Base-by-base conservation (phyloP, 2,113 vertebrate species). In the Hiodon tergisus region DNA sequence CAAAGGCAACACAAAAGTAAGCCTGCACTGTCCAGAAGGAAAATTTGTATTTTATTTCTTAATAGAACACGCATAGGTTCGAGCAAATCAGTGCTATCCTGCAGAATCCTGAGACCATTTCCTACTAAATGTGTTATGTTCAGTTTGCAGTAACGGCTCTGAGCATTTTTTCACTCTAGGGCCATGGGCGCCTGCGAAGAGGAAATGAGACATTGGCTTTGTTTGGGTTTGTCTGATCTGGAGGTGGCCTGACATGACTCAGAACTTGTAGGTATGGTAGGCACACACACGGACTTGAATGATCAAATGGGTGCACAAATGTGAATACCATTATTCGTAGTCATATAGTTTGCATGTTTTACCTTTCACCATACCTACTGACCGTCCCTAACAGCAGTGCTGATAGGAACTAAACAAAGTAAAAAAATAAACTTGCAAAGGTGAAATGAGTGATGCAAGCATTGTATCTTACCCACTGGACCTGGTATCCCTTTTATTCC, bases 401-500 rank as follows among this genome's bases (percentile, higher is more conserved):
- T 63, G 61, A 31, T n/a, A 63, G 16, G 11, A 63, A 2, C 11
- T 52, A 10, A 16, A 11, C 4, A 16, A 31, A 54, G 57, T 31
- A 71, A 8, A 53, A 57, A 17, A 63, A 67, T n/a, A 10, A 48
- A 14, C 62, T n/a, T 11, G 0, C 3, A 57, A 6, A 57, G 8
- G 14, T 14, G 46, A 6, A 47, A 13, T 4, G 54, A 31, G 9
- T 52, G 60, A 55, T 31, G 31, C 31, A 31, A 8, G 53, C 50
- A 55, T 16, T 31, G 7, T 67, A 16, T 79, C 82, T 86, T 85
- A 98, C 96, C 96, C 92, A 91, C 87, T 0, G 91, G 94, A 78
- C 94, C 94, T 2, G 31, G 0, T 0, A 82, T 83, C 57, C 96
- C 96, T 87, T 87, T 93, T 8, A 77, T 78, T 66, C 95, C 94